Evolutionary conservation across 2,797 vertebrate species (phyloP), one percentile per base, ranked within the genome.

Genomic region (Ctenosaura bakeri): DNA sequence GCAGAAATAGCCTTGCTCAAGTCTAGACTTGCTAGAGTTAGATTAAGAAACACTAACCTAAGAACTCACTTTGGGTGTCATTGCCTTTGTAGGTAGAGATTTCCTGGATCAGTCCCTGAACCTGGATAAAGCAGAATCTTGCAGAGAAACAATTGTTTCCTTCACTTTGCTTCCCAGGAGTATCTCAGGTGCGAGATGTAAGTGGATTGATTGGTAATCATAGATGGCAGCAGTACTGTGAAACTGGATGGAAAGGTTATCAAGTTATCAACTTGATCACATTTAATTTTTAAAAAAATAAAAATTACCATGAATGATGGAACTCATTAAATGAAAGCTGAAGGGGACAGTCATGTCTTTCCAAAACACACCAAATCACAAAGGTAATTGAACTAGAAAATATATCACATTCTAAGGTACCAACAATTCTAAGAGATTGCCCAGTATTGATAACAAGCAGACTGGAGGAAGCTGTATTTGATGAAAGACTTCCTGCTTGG

Each of bases 181-280:
- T 52, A 73, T 86, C 71, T 86, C 71, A 86, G 52, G n/a, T 76
- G 71, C n/a, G n/a, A 86, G 71, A 86, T 86, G 71, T 59, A 29
- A 74, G 35, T 86, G 85, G 74, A 74, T 52, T 35, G 6, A 54
- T 14, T 76, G 52, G 71, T 6, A 59, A 38, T 54, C 24, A 50
- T 24, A 24, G 6, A 54, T 74, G 12, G 32, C 52, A 13, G 22
- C 22, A 7, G 35, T 52, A 6, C 18, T 73, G 5, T 85, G 13
- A 42, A 85, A 52, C 20, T 73, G 10, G 24, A 50, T 54, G 20
- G 69, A 71, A 54, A 69, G 20, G 18, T 10, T 85, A 54, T 16
- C 46, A 71, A 24, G 32, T 14, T 74, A 52, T 16, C 38, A 46
- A 50, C 46, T 20, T 50, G n/a, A 7, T 38, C 35, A 83, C 20